Percentiles rank a stretch among this genome's conserved stretches.
phyloP scores from a whole-genome alignment of 2,797 vertebrate genomes.

The Enteromius fasciolatus region DNA sequence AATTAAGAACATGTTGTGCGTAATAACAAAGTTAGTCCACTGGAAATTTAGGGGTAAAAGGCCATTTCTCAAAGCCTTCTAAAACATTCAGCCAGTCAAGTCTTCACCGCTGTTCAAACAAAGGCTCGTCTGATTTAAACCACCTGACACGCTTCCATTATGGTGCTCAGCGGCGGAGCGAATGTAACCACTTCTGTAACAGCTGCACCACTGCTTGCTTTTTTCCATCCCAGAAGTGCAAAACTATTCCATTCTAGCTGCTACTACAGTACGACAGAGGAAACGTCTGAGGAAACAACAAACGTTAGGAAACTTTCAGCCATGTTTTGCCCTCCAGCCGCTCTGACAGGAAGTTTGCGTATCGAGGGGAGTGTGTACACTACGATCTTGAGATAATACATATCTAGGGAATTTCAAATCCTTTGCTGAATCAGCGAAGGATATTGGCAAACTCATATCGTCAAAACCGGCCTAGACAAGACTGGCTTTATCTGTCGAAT shows the following conservation, averaged over 20 bases:
- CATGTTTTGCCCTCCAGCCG: neutral
- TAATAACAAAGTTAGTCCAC: neutral
- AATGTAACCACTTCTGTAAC: constrained; percentile 38
- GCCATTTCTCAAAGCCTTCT: constrained; percentile 26
- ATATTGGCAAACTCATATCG: neutral
- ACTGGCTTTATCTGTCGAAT: neutral
- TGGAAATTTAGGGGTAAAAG: constrained; percentile 35
- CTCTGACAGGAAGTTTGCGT: neutral
- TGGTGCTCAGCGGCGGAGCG: constrained; percentile 31
- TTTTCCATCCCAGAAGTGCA: constrained; percentile 47
- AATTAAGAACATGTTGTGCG: constrained; percentile 1
- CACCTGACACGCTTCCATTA: constrained; percentile 46
- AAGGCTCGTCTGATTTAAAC: constrained; percentile 41
- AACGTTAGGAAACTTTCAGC: neutral
- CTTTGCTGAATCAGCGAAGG: constrained; percentile 23
- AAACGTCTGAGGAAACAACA: constrained; percentile 28
- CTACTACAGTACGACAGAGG: constrained; percentile 3
- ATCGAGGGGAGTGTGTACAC: too few species aligned
- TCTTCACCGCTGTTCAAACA: constrained; percentile 33
- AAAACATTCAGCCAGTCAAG: constrained; percentile 32
- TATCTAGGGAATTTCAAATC: constrained; percentile 13
- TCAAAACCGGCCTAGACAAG: constrained; percentile 12
- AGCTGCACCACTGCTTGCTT: constrained; percentile 27
- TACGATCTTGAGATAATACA: constrained; percentile 1
- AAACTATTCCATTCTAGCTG: constrained; percentile 37